These are phyloP conservation scores for Gallinago solitaria DNA, from an alignment of 2,797 vertebrate genomes.

Conservation along the genomic window DNA sequence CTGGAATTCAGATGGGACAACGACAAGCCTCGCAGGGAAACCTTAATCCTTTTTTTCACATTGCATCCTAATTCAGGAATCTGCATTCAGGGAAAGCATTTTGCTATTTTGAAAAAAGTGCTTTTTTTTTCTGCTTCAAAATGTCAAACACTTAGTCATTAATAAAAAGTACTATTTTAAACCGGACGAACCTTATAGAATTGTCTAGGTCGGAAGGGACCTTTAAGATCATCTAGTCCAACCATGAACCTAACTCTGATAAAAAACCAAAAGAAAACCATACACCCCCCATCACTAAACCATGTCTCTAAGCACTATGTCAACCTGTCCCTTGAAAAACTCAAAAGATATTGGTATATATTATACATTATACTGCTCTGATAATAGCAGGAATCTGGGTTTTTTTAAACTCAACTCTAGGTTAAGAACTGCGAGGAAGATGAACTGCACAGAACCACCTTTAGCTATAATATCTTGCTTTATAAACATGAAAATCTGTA, in stretches of 20 bases:
- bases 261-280: no score
- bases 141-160: not conserved
- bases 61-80: not conserved
- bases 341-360: no score
- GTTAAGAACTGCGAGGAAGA: not conserved
- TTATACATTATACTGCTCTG: not conserved
- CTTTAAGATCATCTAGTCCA: no score
- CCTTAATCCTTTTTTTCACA: not conserved
- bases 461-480: not conserved
- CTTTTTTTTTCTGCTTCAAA: not conserved
- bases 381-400: accelerated
- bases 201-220: no score
- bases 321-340: no score
- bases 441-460: not conserved
- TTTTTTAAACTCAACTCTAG: not conserved
- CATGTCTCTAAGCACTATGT: no score
- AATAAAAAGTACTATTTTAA: not conserved
- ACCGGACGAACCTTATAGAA: not conserved
- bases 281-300: no score
- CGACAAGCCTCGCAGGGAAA: not conserved
- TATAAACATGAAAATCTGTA: accelerated
- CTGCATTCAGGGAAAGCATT: not conserved
- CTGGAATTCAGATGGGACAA: not conserved
- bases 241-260: no score
- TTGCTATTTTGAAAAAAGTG: not conserved